These are phyloP conservation scores for Tetanocera ferruginea DNA, from an alignment of 2,888 invertebrate species.

Conservation along the genomic window DNA sequence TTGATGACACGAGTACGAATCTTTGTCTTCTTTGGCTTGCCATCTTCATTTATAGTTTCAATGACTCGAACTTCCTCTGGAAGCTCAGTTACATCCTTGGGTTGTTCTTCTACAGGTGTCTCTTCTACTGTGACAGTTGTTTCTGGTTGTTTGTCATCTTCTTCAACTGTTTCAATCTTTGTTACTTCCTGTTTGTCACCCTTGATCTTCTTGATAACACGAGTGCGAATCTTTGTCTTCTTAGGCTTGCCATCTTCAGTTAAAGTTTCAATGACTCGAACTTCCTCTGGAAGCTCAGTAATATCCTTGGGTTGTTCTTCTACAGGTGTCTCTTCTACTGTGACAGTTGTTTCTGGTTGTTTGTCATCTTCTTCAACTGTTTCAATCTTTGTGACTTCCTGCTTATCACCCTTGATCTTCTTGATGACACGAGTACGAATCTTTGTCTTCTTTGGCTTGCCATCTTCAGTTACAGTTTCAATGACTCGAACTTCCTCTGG, in stretches of 20 bases:
- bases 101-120: slow-evolving; percentile 38
- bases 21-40: slow-evolving; percentile 41
- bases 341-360: slow-evolving; percentile 42
- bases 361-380: slow-evolving; percentile 46
- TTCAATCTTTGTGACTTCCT: slow-evolving; percentile 46
- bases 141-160: slow-evolving; percentile 44
- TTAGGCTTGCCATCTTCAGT: slow-evolving; percentile 43
- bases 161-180: slow-evolving; percentile 46
- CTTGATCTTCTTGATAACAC: slow-evolving; percentile 45
- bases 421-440: slow-evolving; percentile 45
- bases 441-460: slow-evolving; percentile 43
- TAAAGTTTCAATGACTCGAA: slow-evolving; percentile 43
- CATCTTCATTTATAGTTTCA: slow-evolving; percentile 41
- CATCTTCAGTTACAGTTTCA: slow-evolving; percentile 44
- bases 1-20: slow-evolving; percentile 43
- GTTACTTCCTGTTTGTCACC: slow-evolving; percentile 46
- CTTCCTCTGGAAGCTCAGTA: slow-evolving; percentile 41
- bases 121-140: slow-evolving; percentile 43
- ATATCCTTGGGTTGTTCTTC: slow-evolving; percentile 39
- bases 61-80: slow-evolving; percentile 43
- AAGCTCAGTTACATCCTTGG: slow-evolving; percentile 34
- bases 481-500: slow-evolving; percentile 45
- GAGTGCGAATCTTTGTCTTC: slow-evolving; percentile 41
- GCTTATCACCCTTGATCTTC: slow-evolving; percentile 45
- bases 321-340: slow-evolving; percentile 42